phyloP scores from a whole-genome alignment of 2,888 invertebrate species.

The Nephrotoma guestfalica region DNA sequence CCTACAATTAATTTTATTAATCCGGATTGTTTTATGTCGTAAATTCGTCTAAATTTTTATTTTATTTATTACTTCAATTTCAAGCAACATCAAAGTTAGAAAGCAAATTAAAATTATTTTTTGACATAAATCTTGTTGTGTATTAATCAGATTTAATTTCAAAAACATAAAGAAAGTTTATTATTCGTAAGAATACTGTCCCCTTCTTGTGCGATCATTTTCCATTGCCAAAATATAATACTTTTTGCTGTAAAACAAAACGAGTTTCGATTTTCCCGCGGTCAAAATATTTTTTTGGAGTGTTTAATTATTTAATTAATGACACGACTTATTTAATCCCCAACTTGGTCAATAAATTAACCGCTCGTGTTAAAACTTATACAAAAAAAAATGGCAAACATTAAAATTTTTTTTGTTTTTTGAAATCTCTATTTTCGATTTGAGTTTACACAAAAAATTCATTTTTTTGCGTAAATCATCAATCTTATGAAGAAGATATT shows the following conservation, averaged over 20 bases:
- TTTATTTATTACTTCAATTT: not conserved
- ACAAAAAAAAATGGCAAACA: not conserved
- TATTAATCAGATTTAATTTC: not conserved
- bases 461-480: not conserved
- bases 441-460: not conserved
- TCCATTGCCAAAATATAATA: not conserved
- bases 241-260: not conserved
- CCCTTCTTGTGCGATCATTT: not conserved
- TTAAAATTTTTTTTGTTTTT: not conserved
- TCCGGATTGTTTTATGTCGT: not conserved
- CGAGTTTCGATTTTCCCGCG: not conserved
- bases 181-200: not conserved
- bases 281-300: not conserved
- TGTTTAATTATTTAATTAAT: not conserved
- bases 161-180: not conserved
- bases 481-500: not conserved
- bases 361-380: not conserved
- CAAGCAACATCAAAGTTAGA: not conserved
- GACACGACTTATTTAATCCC: not conserved
- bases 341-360: not conserved
- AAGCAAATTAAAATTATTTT: not conserved
- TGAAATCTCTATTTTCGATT: not conserved
- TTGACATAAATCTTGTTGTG: not conserved
- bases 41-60: not conserved
- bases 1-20: not conserved